phyloP scores from a whole-genome alignment of 2,888 invertebrate genomes.

The Nomada lathburiana region DNA sequence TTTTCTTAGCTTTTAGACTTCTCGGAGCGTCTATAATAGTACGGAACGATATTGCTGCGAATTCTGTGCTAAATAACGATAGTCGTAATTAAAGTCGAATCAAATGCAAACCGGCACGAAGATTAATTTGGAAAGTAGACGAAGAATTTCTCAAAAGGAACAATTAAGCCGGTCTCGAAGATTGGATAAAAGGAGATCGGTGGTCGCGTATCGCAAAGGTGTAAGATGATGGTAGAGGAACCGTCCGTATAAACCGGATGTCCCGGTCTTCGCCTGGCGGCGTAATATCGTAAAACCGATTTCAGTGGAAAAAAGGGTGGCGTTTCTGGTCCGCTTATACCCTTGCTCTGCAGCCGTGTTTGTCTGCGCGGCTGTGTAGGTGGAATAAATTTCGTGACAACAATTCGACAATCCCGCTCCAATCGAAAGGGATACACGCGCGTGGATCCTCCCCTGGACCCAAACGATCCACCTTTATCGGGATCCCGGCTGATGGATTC shows the following conservation, averaged over 20 bases:
- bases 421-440: constrained; percentile 66
- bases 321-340: constrained; percentile 41
- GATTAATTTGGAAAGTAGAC: no score
- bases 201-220: constrained; percentile 27
- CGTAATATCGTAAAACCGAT: constrained; percentile 76
- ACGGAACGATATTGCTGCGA: no score
- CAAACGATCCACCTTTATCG: constrained; percentile 77
- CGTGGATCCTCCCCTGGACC: constrained; percentile 65
- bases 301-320: constrained; percentile 64
- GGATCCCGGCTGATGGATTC: constrained; percentile 72
- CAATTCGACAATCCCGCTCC: constrained; percentile 75
- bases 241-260: constrained; percentile 64
- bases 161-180: constrained; percentile 22
- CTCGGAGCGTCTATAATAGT: no score
- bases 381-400: constrained; percentile 77
- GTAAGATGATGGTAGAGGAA: constrained; percentile 39
- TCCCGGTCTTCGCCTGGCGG: constrained; percentile 46
- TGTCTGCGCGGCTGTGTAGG: constrained; percentile 60
- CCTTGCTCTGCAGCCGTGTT: constrained; percentile 28
- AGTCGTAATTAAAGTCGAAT: no score
- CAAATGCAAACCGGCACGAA: no score
- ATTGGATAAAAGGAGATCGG: neutral
- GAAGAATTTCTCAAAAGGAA: constrained; percentile 35
- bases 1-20: no score
- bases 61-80: no score